Evolutionary conservation across 2,888 invertebrate species (phyloP).

Genomic region (Blomia tropicalis): DNA sequence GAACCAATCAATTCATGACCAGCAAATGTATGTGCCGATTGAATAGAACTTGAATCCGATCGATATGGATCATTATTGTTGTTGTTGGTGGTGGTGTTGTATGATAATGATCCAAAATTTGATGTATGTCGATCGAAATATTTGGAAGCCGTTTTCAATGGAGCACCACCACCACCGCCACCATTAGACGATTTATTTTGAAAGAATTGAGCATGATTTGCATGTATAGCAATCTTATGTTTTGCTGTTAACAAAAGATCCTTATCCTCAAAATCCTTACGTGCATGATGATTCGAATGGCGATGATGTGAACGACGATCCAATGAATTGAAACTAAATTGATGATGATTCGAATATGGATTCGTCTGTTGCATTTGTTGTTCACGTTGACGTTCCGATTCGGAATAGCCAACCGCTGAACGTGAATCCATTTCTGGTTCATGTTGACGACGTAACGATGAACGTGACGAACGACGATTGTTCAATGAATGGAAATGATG

Average conservation of each 20-base stretch:
- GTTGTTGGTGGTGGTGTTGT: too few species aligned
- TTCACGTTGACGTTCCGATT: not conserved
- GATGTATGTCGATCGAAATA: constrained; percentile 10
- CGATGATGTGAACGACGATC: not conserved
- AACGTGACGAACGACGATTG: not conserved
- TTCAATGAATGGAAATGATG: not conserved
- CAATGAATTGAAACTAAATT: not conserved
- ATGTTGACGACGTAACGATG: not conserved
- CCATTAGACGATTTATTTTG: not conserved
- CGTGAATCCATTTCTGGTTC: not conserved
- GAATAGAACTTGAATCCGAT: not conserved
- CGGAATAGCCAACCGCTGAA: not conserved
- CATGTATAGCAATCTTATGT: not conserved
- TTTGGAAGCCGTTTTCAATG: not conserved
- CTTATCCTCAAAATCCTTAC: constrained; percentile 1
- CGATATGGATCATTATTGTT: not conserved
- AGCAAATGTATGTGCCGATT: not conserved
- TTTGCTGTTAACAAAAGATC: constrained; percentile 4
- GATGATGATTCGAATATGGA: constrained; percentile 4
- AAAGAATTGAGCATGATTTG: constrained; percentile 4
- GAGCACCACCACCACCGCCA: too few species aligned
- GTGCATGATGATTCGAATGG: not conserved
- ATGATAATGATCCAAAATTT: not conserved
- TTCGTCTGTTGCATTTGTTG: not conserved
- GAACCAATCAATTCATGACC: too few species aligned